Conservation (phyloP, 2,888 invertebrate species). For the Eupithecia vulgata region DNA sequence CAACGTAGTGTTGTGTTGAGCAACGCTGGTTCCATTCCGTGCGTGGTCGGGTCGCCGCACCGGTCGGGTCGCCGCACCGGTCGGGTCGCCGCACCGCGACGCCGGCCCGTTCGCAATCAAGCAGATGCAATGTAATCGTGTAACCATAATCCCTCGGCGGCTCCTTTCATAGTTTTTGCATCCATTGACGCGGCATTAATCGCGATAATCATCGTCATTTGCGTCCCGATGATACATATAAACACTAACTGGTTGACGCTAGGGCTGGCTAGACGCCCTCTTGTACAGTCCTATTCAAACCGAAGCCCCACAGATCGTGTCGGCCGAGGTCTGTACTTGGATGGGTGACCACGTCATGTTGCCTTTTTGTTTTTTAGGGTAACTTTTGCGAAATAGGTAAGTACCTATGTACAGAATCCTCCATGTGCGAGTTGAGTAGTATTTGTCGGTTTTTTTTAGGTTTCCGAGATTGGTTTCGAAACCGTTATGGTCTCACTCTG, state of each 20-base stretch:
- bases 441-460: too few relatives aligned
- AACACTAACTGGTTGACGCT: slow-evolving; percentile 37
- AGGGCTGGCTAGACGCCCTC: slow-evolving; percentile 24
- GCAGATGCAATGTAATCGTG: slow-evolving; percentile 34
- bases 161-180: slow-evolving; percentile 42
- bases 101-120: slow-evolving; percentile 17
- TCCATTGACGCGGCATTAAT: slow-evolving; percentile 46
- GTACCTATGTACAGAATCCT: too few relatives aligned
- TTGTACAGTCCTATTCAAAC: neutral
- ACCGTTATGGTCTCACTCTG: too few relatives aligned
- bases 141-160: slow-evolving; percentile 35
- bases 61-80: too few relatives aligned
- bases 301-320: neutral
- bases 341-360: too few relatives aligned
- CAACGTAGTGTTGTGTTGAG: neutral
- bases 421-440: too few relatives aligned
- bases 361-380: too few relatives aligned
- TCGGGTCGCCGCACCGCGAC: too few relatives aligned
- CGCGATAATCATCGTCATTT: slow-evolving; percentile 46
- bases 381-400: too few relatives aligned
- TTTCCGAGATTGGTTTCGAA: too few relatives aligned
- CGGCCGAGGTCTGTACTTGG: too few relatives aligned
- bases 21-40: neutral
- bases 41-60: neutral
- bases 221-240: slow-evolving; percentile 44